Percentiles rank a stretch among this genome's conserved stretches.
Evolutionary conservation across 2,888 invertebrate species (phyloP).

Genomic region (Cheilosia pagana): DNA sequence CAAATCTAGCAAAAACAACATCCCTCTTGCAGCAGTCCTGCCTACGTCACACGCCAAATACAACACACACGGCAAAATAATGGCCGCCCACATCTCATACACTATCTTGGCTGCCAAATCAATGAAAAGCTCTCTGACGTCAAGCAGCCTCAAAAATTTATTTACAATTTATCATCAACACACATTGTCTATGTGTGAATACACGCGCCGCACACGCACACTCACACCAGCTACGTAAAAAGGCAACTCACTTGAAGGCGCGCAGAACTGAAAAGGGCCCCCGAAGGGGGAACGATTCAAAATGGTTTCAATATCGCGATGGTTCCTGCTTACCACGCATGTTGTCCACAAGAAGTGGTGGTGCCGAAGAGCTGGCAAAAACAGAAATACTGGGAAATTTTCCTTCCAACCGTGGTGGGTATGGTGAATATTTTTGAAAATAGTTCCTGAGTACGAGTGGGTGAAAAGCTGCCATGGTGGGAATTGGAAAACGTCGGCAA

Average conservation of each 20-base stretch:
- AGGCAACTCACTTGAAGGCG: conserved; percentile 25
- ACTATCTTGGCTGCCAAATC: conserved; percentile 60
- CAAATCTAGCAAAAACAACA: conserved; percentile 39
- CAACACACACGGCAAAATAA: conserved; percentile 42
- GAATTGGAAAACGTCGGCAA: background rate
- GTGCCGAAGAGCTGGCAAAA: background rate
- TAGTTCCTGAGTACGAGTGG: background rate
- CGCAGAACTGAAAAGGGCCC: conserved; percentile 29
- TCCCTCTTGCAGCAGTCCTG: conserved; percentile 32
- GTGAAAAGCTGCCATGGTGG: conserved; percentile 34
- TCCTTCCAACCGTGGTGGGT: background rate
- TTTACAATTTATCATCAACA: conserved; percentile 66
- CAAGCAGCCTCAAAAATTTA: conserved; percentile 63
- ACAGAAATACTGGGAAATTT: conserved; percentile 32
- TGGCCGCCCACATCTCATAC: conserved; percentile 60
- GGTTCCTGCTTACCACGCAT: conserved; percentile 57
- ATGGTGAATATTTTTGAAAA: conserved; percentile 4
- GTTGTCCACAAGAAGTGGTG: conserved; percentile 48
- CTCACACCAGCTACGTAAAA: background rate
- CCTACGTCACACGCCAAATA: conserved; percentile 62
- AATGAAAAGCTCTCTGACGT: conserved; percentile 73
- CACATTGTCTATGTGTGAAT: conserved; percentile 45
- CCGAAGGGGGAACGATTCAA: conserved; percentile 1
- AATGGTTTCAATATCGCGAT: conserved; percentile 42
- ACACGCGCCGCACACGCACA: background rate